Evolutionary conservation across 2,797 vertebrate genomes (phyloP), one percentile per base, ranked within the genome.

Genomic region (Galaxias olidus): DNA sequence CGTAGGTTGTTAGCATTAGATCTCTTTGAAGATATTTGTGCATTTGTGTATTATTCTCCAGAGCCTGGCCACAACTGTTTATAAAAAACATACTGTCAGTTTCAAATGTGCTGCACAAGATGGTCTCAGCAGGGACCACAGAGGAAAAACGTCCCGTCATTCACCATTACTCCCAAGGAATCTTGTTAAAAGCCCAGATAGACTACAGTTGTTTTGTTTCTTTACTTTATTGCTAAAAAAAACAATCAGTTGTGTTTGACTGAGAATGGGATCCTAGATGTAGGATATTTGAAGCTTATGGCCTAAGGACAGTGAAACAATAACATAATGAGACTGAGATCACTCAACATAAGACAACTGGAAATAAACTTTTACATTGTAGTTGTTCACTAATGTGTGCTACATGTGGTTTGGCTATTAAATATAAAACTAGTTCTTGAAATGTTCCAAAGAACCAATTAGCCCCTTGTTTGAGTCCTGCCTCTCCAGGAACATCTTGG

Each of bases 401-500:
- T 63, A 19, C 52, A 44, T 80, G 85, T 60, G 76, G 72, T 72
- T 83, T 74, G 14, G 47, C 69, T 62, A 58, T 48, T 47, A 30
- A 59, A 42, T 12, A 58, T 50, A 40, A 4, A 68, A 67, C 52
- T 46, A 49, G 51, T 63, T 71, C 71, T 47, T 48, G 61, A 58
- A 70, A 30, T 45, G 57, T 64, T 68, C 63, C 67, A 65, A 68
- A 51, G 60, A 71, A 15, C 71, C 67, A 76, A 80, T 73, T 70
- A 44, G 68, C 68, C 66, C 59, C 73, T 71, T 58, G 69, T 78
- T 68, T 9, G 70, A 73, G 73, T 72, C 61, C 76, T 80, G 78
- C 84, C 73, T 80, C 67, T 44, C 19, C 42, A 63, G 68, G 76
- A 89, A 90, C 88, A 89, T 89, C 86, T 89, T 90, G 90, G 84